phyloP scores from a whole-genome alignment of 2,888 invertebrate species.

The Pomacea canaliculata region DNA sequence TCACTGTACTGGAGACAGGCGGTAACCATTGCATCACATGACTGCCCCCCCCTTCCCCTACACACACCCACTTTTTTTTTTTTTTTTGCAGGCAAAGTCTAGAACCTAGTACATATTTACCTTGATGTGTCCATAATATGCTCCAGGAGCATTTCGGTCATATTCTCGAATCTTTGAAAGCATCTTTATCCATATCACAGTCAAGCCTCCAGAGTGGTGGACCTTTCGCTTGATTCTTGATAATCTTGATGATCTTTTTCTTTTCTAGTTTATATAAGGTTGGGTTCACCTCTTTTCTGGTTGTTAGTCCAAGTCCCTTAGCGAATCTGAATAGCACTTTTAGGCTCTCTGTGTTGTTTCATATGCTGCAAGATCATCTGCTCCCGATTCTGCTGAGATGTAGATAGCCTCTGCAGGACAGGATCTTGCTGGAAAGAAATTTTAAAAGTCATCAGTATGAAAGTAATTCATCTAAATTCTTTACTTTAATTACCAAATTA shows the following conservation, averaged over 20 bases:
- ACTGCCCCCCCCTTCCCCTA: no score
- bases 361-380: constrained; percentile 19
- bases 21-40: no score
- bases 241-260: constrained; percentile 29
- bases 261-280: constrained; percentile 51
- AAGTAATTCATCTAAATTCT: no score
- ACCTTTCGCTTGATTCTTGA: not conserved
- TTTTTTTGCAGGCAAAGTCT: not conserved
- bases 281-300: constrained; percentile 53
- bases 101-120: no score
- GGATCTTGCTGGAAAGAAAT: not conserved
- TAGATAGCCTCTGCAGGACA: not conserved
- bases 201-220: not conserved
- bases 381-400: not conserved
- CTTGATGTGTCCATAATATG: constrained; percentile 8
- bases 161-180: constrained; percentile 15
- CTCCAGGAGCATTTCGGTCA: constrained; percentile 29
- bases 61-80: no score
- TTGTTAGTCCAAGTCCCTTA: constrained; percentile 44
- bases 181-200: not conserved
- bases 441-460: no score
- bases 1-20: no score
- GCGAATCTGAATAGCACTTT: constrained; percentile 51
- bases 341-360: constrained; percentile 12
- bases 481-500: no score